A percentile compares a stretch with the other conserved stretches of the same genome.
phyloP scores from a whole-genome alignment of 1,140 invertebrate genomes.

The Hypsibius dujardini region DNA sequence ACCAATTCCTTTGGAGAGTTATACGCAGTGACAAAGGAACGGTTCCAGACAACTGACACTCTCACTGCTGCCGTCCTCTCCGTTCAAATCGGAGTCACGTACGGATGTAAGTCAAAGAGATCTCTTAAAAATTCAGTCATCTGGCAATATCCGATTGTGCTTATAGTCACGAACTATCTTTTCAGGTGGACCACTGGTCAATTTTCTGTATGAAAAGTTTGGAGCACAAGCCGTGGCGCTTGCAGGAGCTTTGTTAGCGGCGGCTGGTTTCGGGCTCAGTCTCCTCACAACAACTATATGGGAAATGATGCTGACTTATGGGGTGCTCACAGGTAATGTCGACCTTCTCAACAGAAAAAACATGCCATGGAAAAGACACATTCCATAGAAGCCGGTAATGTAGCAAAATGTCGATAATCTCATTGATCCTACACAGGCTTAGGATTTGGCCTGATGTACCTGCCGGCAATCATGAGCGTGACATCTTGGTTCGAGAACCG shows the following conservation, averaged over 20 bases:
- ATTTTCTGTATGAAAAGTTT: constrained; percentile 74
- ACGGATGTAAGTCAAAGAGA: constrained; percentile 56
- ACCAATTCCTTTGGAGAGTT: constrained; percentile 56
- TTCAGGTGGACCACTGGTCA: constrained; percentile 62
- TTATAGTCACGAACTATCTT: too few relatives aligned
- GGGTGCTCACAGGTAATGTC: neutral
- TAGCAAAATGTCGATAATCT: too few relatives aligned
- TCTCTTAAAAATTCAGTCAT: too few relatives aligned
- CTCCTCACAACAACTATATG: constrained; percentile 44
- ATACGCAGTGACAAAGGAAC: constrained; percentile 53
- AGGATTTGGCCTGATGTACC: constrained; percentile 88
- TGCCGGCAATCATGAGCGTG: constrained; percentile 89
- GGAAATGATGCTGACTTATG: neutral
- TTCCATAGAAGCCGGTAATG: too few relatives aligned
- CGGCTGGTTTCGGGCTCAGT: constrained; percentile 52
- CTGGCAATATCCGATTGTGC: too few relatives aligned
- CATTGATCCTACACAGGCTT: constrained; percentile 45
- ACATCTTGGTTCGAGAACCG: constrained; percentile 96
- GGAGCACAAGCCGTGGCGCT: constrained; percentile 76
- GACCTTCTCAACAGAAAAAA: too few relatives aligned
- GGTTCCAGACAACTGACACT: constrained; percentile 58
- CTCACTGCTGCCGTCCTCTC: constrained; percentile 75
- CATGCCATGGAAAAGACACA: too few relatives aligned
- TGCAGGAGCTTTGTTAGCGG: constrained; percentile 57
- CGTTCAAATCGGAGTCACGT: constrained; percentile 71